Evolutionary conservation across 2,888 invertebrate genomes (phyloP).

Genomic region (Tortricodes alternella): DNA sequence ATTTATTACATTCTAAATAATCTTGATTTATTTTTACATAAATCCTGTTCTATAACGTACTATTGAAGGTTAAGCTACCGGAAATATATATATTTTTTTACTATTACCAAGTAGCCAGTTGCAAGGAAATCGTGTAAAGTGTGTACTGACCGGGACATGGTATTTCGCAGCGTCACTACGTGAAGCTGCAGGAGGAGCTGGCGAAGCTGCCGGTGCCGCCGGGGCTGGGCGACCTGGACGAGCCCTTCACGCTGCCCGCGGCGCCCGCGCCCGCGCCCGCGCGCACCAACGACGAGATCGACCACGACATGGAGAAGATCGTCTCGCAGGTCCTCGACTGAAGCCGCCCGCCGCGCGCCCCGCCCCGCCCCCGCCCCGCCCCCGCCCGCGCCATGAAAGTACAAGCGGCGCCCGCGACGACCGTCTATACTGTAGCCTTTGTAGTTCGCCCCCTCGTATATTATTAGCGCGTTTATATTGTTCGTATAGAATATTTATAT

Average conservation of each 20-base stretch:
- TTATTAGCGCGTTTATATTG: slow-evolving; percentile 41
- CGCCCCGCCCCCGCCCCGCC: slow-evolving; percentile 7
- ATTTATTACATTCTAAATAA: too few relatives aligned
- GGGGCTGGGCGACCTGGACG: slow-evolving; percentile 87
- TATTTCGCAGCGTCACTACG: slow-evolving; percentile 87
- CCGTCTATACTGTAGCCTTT: slow-evolving; percentile 1
- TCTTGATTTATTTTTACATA: too few relatives aligned
- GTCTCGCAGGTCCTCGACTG: slow-evolving; percentile 86
- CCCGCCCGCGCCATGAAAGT: slow-evolving; percentile 11
- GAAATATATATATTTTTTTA: too few relatives aligned
- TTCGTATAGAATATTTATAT: slow-evolving; percentile 53
- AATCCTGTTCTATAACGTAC: too few relatives aligned
- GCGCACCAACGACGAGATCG: slow-evolving; percentile 79
- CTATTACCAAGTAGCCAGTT: too few relatives aligned
- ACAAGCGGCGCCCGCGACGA: not conserved
- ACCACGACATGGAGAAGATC: slow-evolving; percentile 90
- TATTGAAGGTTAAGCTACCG: too few relatives aligned
- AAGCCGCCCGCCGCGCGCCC: slow-evolving; percentile 35
- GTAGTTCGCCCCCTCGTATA: slow-evolving; percentile 15
- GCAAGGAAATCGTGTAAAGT: not conserved
- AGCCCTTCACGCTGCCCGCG: slow-evolving; percentile 77
- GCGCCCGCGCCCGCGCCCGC: slow-evolving; percentile 48
- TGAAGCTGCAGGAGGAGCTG: slow-evolving; percentile 93
- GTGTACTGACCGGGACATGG: too few relatives aligned
- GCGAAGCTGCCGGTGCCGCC: slow-evolving; percentile 91